phyloP scores from a whole-genome alignment of 1,140 invertebrate species.

The Platorchestia sp. region DNA sequence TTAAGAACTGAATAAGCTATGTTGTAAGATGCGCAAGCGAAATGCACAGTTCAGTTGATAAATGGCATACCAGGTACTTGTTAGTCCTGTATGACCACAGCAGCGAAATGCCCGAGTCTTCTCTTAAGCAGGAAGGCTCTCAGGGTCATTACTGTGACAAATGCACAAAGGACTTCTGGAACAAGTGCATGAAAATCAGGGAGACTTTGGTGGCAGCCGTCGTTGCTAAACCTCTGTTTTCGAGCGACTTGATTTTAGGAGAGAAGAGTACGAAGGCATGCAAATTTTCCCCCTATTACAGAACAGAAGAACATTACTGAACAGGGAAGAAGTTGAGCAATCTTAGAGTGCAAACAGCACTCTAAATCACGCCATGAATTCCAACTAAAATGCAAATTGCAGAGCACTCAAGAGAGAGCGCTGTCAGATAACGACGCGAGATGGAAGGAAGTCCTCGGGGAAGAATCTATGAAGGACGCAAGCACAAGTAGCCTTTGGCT shows the following conservation, averaged over 20 bases:
- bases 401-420: slow-evolving; percentile 16
- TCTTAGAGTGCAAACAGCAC: slow-evolving; percentile 51
- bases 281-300: slow-evolving; percentile 19
- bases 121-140: neutral
- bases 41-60: neutral
- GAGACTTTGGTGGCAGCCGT: neutral
- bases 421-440: neutral
- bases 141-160: slow-evolving; percentile 6
- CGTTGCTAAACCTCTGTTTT: slow-evolving; percentile 23
- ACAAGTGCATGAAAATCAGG: neutral
- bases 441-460: slow-evolving; percentile 17
- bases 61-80: neutral
- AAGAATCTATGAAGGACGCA: neutral
- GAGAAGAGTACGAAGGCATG: slow-evolving; percentile 30
- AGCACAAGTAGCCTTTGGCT: neutral
- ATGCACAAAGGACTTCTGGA: slow-evolving; percentile 6
- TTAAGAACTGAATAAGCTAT: neutral
- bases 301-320: slow-evolving; percentile 51
- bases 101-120: neutral
- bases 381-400: slow-evolving; percentile 52
- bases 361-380: slow-evolving; percentile 54
- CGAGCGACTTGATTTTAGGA: slow-evolving; percentile 38
- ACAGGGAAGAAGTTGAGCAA: slow-evolving; percentile 45
- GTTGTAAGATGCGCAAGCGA: neutral
- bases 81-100: neutral